Conservation (phyloP, 1,140 invertebrate genomes). For the Harpegnathos saltator region DNA sequence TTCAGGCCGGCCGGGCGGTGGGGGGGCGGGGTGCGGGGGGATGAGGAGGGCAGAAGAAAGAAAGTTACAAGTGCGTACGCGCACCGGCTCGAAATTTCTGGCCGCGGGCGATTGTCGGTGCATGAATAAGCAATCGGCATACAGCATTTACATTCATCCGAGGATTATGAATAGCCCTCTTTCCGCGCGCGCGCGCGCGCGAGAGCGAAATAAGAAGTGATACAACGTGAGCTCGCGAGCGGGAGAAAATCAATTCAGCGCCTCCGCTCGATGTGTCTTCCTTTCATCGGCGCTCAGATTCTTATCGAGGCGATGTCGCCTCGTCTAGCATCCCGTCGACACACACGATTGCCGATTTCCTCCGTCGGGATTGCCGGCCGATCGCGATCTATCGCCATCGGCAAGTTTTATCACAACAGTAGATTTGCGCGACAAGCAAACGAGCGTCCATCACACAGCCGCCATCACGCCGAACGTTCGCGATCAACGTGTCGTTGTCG, state of each 20-base stretch:
- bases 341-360: background rate
- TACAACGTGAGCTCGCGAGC: background rate
- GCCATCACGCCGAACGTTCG: too few relatives aligned
- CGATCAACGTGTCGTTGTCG: too few relatives aligned
- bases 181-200: too few relatives aligned
- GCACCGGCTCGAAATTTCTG: slow-evolving; percentile 30
- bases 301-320: background rate
- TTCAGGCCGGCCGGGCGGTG: too few relatives aligned
- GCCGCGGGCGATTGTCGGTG: background rate
- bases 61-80: slow-evolving; percentile 20
- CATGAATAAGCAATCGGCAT: slow-evolving; percentile 10
- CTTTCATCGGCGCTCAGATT: slow-evolving; percentile 30
- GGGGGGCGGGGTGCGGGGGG: too few relatives aligned
- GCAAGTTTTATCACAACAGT: slow-evolving; percentile 50
- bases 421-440: background rate
- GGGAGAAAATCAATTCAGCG: slow-evolving; percentile 49
- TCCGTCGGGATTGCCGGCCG: slow-evolving; percentile 16
- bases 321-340: slow-evolving; percentile 12
- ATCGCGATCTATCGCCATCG: slow-evolving; percentile 22
- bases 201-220: slow-evolving; percentile 8
- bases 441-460: too few relatives aligned
- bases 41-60: slow-evolving; percentile 10
- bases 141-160: slow-evolving; percentile 20
- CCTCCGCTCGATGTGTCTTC: slow-evolving; percentile 18
- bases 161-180: background rate